Evolutionary conservation across 2,113 vertebrate species (phyloP).

Genomic region (Alethe diademata): DNA sequence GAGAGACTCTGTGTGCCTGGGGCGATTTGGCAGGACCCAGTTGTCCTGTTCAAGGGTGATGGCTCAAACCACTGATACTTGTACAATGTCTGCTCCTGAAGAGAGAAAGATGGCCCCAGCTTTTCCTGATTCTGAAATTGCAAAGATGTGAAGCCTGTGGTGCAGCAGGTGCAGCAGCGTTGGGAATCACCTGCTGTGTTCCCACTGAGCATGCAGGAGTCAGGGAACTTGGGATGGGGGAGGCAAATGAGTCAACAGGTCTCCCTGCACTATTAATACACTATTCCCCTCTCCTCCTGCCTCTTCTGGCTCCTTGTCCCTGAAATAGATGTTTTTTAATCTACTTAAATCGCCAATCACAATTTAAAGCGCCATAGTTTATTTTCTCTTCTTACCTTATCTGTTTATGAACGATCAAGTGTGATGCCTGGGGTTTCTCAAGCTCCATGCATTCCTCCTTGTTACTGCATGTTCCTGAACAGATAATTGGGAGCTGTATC

Average conservation of each 20-base stretch:
- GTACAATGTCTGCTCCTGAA: neutral
- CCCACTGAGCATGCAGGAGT: neutral
- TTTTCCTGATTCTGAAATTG: neutral
- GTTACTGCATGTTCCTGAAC: neutral
- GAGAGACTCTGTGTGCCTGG: neutral
- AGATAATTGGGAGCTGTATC: neutral
- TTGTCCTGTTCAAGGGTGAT: neutral
- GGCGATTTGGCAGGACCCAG: neutral
- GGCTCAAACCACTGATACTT: neutral
- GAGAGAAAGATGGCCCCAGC: neutral
- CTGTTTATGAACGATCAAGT: constrained; percentile 5
- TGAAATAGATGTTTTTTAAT: neutral
- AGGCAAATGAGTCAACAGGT: neutral
- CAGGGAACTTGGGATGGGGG: neutral
- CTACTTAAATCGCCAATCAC: neutral
- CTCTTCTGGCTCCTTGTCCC: neutral
- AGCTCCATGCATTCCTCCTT: neutral
- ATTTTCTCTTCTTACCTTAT: constrained; percentile 17
- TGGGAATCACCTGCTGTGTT: neutral
- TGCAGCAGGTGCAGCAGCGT: neutral
- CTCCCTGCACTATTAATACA: neutral
- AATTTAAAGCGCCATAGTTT: neutral
- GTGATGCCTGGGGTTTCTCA: constrained; percentile 1
- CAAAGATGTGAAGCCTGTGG: neutral
- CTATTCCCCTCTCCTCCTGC: neutral